Base-by-base conservation (phyloP, 2,888 invertebrate species). In the Andrena chrysosceles region DNA sequence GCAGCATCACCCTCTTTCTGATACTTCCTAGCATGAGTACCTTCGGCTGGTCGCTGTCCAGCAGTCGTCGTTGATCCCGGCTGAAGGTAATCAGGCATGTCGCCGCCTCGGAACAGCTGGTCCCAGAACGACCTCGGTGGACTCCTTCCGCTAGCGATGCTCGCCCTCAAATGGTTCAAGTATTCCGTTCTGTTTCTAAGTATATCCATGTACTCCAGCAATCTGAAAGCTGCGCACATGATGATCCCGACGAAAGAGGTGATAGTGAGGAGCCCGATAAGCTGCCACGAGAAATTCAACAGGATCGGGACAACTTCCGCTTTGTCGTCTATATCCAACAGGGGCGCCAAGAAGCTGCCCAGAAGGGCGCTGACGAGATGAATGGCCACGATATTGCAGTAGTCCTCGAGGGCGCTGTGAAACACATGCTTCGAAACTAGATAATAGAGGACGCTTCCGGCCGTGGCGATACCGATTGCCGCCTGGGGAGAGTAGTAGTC, bases 401-500 rank as follows among this genome's bases (percentile, higher is more conserved):
- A 91, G 82, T 94, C 94, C 77, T 94, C 94, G 10, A 94, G 71
- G 0, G 92, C 88, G 54, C 92, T 93, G 74, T 85, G 86, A 67
- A 92, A 92, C 2, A 94, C 77, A 13, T 81, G 63, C 72, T 89
- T 77, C 67, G 91, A 85, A 31, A 89, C 56, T 76, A 91, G 62
- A 80, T 90, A 90, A 87, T 90, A 91, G 69, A 93, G 69, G 52
- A 93, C 42, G 72, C 91, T 89, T 80, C 82, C 82, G 77, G 82
- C 20, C 62, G 86, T 81, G 70, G 91, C 87, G 62, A 91, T 54
- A 2, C 75, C 85, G 20, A 93, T 81, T 16, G 92, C 87, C 6
- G 88, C 66, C 6, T 87, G 52, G 2, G 93, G 92, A 7, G 91
- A 87, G 74, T 93, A 94, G 52, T 91, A 72, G 68, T 93, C 90